Evolutionary conservation across 2,797 vertebrate genomes (phyloP).

Genomic region (Echeneis naucrates): DNA sequence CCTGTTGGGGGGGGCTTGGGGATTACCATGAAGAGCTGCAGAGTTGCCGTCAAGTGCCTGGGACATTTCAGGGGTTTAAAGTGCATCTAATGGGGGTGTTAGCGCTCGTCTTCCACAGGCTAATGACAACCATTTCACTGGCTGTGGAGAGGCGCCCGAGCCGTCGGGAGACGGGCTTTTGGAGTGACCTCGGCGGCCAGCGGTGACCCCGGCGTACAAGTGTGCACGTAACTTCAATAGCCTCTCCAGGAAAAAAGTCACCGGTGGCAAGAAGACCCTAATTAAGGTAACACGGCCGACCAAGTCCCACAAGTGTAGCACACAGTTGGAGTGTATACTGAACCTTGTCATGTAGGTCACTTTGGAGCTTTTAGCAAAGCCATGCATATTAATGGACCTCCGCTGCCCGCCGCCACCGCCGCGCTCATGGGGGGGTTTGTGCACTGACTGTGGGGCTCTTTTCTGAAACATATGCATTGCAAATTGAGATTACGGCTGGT

Average conservation of each 20-base stretch:
- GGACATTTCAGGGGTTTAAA: constrained; percentile 69
- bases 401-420: constrained; percentile 53
- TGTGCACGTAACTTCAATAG: constrained; percentile 75
- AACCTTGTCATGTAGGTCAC: constrained; percentile 86
- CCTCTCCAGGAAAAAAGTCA: constrained; percentile 72
- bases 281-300: constrained; percentile 76
- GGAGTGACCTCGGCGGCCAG: constrained; percentile 60
- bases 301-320: constrained; percentile 76
- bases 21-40: constrained; percentile 66
- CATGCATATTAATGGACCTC: constrained; percentile 83
- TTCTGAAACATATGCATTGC: constrained; percentile 85
- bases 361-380: constrained; percentile 80
- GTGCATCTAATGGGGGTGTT: constrained; percentile 71
- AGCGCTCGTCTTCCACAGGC: constrained; percentile 61
- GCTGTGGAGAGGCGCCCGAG: constrained; percentile 66
- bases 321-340: constrained; percentile 81
- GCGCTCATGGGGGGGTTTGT: constrained; percentile 61
- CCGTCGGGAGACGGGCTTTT: constrained; percentile 68
- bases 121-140: constrained; percentile 75
- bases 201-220: constrained; percentile 61
- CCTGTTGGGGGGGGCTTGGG: constrained; percentile 60
- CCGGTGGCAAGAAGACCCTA: constrained; percentile 70
- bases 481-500: constrained; percentile 80
- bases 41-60: constrained; percentile 53
- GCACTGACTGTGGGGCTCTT: constrained; percentile 77